Evolutionary conservation across 2,888 invertebrate genomes (phyloP).

Genomic region (Lasioglossum villosulum): DNA sequence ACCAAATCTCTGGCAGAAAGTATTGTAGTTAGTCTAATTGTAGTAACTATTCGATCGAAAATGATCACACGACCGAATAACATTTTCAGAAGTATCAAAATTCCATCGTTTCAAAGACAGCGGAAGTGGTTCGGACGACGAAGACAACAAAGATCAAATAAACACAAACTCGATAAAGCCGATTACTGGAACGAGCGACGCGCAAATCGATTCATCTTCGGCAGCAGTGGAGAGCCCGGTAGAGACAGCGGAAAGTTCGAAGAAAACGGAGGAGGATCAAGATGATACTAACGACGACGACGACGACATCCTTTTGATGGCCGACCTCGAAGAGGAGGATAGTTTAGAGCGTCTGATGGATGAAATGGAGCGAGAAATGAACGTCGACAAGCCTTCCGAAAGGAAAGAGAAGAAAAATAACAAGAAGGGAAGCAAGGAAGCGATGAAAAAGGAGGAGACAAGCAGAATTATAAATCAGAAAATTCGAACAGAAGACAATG

Average conservation of each 20-base stretch:
- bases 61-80: slow-evolving; percentile 15
- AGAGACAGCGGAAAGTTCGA: slow-evolving; percentile 47
- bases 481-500: slow-evolving; percentile 62
- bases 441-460: slow-evolving; percentile 59
- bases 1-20: too few relatives aligned
- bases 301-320: slow-evolving; percentile 81
- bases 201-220: slow-evolving; percentile 41
- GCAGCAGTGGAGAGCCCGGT: slow-evolving; percentile 34
- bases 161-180: slow-evolving; percentile 42
- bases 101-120: slow-evolving; percentile 85
- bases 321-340: slow-evolving; percentile 84
- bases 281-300: slow-evolving; percentile 77
- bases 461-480: slow-evolving; percentile 61
- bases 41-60: background rate
- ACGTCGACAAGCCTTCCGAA: slow-evolving; percentile 70
- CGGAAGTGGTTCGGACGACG: slow-evolving; percentile 84
- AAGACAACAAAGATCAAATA: slow-evolving; percentile 72
- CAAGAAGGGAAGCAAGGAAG: slow-evolving; percentile 68
- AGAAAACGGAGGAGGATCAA: slow-evolving; percentile 78
- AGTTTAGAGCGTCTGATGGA: slow-evolving; percentile 86
- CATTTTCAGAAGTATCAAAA: slow-evolving; percentile 81
- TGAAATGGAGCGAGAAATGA: slow-evolving; percentile 86
- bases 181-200: slow-evolving; percentile 41
- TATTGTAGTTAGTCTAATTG: background rate
- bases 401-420: slow-evolving; percentile 65